Evolutionary conservation across 2,888 invertebrate genomes (phyloP), one percentile per base, ranked within the genome.

Genomic region (Gasteruption jaculator): DNA sequence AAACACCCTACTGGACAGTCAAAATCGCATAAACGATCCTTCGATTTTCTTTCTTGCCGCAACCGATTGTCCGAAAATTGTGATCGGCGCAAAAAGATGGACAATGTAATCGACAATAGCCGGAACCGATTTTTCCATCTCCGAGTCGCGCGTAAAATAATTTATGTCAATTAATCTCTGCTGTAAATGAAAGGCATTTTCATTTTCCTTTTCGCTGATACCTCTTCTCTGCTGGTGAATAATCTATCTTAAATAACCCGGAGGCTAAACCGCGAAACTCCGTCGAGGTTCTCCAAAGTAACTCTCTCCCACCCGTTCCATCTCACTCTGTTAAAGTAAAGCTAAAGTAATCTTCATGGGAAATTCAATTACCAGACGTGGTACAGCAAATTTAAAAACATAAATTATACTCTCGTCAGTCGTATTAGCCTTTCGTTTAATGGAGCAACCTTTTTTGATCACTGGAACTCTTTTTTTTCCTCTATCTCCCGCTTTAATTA

Each of bases 221-320:
- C 41, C 48, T 46, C 37, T 38, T 43, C 46, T 32, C 57, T 45
- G 53, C 54, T 37, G 44, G 50, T 56, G 57, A 61, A 68, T 68
- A 68, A 68, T 68, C 64, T 63, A 59, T 67, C 65, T 64, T 67
- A 67, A 66, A 68, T 68, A 68, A 68, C 58, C 65, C 60, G 53
- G 56, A 56, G 65, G 62, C 56, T 60, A 53, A 54, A 56, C 52
- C 52, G 52, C 51, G 52, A 46, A n/a, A n/a, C n/a, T n/a, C n/a
- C n/a, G n/a, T n/a, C n/a, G n/a, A n/a, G 12, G 37, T 35, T 34
- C n/a, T n/a, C n/a, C n/a, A n/a, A n/a, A n/a, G n/a, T n/a, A n/a
- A n/a, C n/a, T n/a, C n/a, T n/a, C n/a, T n/a, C n/a, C n/a, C n/a
- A n/a, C n/a, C n/a, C n/a, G n/a, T n/a, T n/a, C n/a, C n/a, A n/a